A percentile compares a stretch with the other conserved stretches of the same genome.
Evolutionary conservation across 2,797 vertebrate genomes (phyloP).

Genomic region (Tokudaia tokunoshimensis): DNA sequence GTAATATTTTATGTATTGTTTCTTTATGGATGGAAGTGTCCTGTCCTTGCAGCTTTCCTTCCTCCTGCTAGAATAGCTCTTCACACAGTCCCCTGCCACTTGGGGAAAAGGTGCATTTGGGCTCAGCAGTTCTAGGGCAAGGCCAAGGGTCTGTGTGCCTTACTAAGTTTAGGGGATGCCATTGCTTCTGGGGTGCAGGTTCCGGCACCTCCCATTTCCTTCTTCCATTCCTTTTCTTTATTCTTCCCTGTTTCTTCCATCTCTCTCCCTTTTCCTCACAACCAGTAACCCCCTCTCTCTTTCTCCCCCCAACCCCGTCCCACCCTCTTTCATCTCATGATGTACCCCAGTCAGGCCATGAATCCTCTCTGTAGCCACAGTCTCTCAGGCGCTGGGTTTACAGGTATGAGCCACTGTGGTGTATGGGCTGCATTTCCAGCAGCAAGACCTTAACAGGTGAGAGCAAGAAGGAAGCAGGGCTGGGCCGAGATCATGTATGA

Average conservation of each 20-base stretch:
- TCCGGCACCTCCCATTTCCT: background rate
- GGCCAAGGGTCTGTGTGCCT: background rate
- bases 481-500: background rate
- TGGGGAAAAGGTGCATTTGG: background rate
- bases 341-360: background rate
- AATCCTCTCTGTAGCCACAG: background rate
- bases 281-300: too few species aligned
- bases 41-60: background rate
- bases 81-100: background rate
- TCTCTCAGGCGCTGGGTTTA: background rate
- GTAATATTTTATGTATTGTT: background rate
- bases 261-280: background rate
- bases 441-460: background rate
- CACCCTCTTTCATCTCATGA: background rate
- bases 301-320: rapidly evolving
- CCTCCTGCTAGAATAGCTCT: background rate
- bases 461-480: background rate
- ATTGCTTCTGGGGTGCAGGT: background rate
- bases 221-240: background rate
- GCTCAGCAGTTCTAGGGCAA: background rate
- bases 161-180: background rate
- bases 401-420: background rate
- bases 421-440: background rate
- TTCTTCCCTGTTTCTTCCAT: background rate
- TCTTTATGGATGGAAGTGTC: background rate